Base-by-base conservation (phyloP, 2,113 vertebrate genomes). In the Pollachius pollachius region DNA sequence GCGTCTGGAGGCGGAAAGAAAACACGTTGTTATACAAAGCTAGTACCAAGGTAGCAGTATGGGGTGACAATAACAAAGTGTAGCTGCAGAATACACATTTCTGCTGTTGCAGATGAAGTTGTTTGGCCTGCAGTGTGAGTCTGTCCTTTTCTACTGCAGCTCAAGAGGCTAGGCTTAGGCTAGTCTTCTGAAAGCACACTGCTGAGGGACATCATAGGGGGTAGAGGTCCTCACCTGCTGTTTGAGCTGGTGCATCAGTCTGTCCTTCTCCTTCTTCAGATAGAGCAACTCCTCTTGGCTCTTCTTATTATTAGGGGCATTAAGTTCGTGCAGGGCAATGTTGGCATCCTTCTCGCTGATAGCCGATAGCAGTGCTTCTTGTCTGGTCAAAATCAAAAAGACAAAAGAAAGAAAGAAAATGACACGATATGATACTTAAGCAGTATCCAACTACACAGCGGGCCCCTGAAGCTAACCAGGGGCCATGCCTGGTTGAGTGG, bases 281-380 rank as follows among this genome's bases (percentile, higher is more conserved):
- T 93, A 91, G 90, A 98, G 91, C 75, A 99, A 97, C 91, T 99
- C 97, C 37, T 99, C 97, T 85, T 99, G 97, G 3, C 95, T 98
- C 91, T 99, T 99, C 91, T 99, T 99, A 88, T 98, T 99, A 87
- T 98, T 99, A 77, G 97, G 98, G 75, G 96, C 95, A 64, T 97
- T 99, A 73, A 99, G 90, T 80, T 99, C 97, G 84, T 99, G 93
- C 88, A 99, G 93, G 77, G 97, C 97, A 73, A 99, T 99, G 83
- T 99, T 99, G 71, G 97, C 97, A 79, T 99, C 97, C 89, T 99
- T 99, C 89, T 99, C 97, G 87, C 97, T 99, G 92, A 99, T 99
- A 71, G 96, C 96, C n/a, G 97, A 97, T 81, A 99, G 93, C 34
- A 99, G 88, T 48, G 97, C 96, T 90, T 98, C 96, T 91, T 99